Conservation (phyloP, 2,888 invertebrate genomes). For the Melinopterus prodromus region DNA sequence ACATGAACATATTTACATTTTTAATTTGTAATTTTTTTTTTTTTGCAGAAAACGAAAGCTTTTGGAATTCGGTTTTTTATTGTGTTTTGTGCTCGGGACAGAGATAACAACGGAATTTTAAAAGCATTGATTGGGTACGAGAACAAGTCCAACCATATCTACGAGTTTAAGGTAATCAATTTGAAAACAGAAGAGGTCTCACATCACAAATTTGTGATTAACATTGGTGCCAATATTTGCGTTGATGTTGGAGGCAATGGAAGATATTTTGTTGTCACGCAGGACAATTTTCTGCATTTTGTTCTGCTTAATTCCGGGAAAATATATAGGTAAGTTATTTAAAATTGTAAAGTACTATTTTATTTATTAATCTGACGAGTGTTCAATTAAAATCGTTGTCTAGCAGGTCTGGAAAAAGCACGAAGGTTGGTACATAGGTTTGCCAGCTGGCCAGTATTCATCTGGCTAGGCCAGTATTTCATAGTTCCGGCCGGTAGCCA, state of each 20-base stretch:
- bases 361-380: no score
- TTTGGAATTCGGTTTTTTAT: constrained; percentile 21
- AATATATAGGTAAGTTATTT: constrained; percentile 38
- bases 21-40: constrained; percentile 25
- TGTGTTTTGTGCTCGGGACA: constrained; percentile 11
- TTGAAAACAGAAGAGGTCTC: constrained; percentile 27
- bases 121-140: constrained; percentile 28
- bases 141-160: constrained; percentile 22
- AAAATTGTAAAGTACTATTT: no score
- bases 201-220: constrained; percentile 14
- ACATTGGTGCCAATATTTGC: constrained; percentile 15
- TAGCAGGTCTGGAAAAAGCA: no score
- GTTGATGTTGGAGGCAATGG: constrained; percentile 45
- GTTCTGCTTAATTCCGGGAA: constrained; percentile 37
- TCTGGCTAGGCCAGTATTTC: no score
- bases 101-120: constrained; percentile 5
- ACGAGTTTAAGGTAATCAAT: constrained; percentile 31
- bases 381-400: no score
- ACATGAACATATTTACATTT: constrained; percentile 15
- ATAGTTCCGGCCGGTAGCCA: no score
- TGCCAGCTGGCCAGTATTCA: no score
- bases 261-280: constrained; percentile 49
- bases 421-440: no score
- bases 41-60: constrained; percentile 19
- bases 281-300: constrained; percentile 29